Conservation (phyloP, 92 coral and sea anemone genomes). For the Actinostola sp. region DNA sequence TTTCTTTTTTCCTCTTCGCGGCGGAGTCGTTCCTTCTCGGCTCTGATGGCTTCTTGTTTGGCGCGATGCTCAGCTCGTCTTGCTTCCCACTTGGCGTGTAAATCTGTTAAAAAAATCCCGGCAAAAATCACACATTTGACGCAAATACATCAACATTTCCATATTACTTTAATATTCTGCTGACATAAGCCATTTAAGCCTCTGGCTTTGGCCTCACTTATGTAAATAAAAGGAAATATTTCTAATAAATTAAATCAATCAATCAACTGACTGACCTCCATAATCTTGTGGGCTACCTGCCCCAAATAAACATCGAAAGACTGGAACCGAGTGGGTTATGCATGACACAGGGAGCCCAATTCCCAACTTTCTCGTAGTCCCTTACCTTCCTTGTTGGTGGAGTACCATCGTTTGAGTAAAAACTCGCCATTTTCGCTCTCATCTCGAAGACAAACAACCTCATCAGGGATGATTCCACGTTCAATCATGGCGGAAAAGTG, state of each 20-base stretch:
- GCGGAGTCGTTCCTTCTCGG: constrained; percentile 63
- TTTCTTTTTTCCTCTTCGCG: constrained; percentile 69
- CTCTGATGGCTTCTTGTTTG: constrained; percentile 72
- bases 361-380: not conserved
- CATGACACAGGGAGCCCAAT: too few relatives aligned
- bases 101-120: constrained; percentile 31
- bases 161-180: too few relatives aligned
- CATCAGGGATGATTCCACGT: constrained; percentile 83
- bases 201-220: too few relatives aligned
- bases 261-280: too few relatives aligned
- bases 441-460: constrained; percentile 77
- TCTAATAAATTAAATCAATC: too few relatives aligned
- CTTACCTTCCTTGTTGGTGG: constrained; percentile 76
- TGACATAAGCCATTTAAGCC: too few relatives aligned
- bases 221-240: too few relatives aligned
- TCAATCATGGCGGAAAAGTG: constrained; percentile 95
- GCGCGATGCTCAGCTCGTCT: constrained; percentile 60
- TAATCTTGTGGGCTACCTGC: too few relatives aligned
- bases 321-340: too few relatives aligned
- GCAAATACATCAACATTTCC: too few relatives aligned
- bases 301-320: too few relatives aligned
- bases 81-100: constrained; percentile 73
- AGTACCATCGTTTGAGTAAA: constrained; percentile 89
- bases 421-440: constrained; percentile 88
- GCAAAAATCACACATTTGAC: not conserved